Conservation (phyloP, 2,888 invertebrate species). For the Choristoneura rosaceana region DNA sequence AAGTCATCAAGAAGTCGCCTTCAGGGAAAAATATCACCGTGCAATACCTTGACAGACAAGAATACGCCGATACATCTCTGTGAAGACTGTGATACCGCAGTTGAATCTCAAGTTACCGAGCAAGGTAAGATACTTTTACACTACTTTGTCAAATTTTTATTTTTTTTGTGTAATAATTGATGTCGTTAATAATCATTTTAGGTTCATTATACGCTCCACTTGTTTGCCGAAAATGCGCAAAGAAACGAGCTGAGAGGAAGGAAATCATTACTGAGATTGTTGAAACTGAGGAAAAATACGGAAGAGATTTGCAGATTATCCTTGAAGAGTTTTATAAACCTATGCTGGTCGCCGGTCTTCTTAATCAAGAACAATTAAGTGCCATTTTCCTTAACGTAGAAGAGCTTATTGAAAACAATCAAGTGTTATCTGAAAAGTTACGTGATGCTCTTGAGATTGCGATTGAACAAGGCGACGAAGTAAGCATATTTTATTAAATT, state of each 20-base stretch:
- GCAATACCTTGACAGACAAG: constrained; percentile 79
- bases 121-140: constrained; percentile 70
- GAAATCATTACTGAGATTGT: constrained; percentile 98
- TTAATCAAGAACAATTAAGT: constrained; percentile 95
- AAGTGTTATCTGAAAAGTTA: constrained; percentile 93
- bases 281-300: constrained; percentile 98
- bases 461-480: constrained; percentile 91
- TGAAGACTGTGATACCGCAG: constrained; percentile 94
- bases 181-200: constrained; percentile 53
- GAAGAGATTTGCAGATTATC: constrained; percentile 95
- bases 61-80: constrained; percentile 89
- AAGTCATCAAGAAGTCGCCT: constrained; percentile 92
- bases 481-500: constrained; percentile 46
- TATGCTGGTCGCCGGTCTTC: constrained; percentile 95
- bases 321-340: constrained; percentile 97
- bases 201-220: constrained; percentile 91
- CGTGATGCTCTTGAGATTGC: constrained; percentile 95
- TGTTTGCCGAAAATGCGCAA: constrained; percentile 94
- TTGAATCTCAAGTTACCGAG: constrained; percentile 91
- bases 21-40: constrained; percentile 85
- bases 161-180: background rate
- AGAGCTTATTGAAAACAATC: constrained; percentile 95
- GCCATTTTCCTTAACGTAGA: constrained; percentile 97
- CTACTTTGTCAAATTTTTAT: background rate
- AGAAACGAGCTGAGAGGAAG: constrained; percentile 95